Base-by-base conservation (phyloP, 2,888 invertebrate species). In the Galeruca laticollis region DNA sequence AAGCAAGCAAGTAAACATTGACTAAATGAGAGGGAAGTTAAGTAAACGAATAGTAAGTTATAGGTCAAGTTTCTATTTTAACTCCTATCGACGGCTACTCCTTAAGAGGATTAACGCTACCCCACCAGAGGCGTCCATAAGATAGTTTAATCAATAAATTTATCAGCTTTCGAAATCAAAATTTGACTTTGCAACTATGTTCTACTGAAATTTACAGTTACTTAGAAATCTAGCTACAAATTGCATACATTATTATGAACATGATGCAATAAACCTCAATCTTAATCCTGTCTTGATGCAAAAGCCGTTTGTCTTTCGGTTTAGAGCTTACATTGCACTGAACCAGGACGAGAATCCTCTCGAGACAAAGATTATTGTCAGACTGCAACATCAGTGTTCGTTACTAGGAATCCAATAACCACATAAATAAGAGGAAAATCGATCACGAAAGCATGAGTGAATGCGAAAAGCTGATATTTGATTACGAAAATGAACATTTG, bases 291-390 rank as follows among this genome's bases (percentile, higher is more conserved):
- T 26, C 31, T 54, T 15, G 15, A 54, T 54, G 54, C 54, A 54
- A 54, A 18, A 47, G 13, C 31, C 54, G 21, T 54, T 54, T 54
- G 54, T 54, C 54, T 54, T 54, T 54, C 13, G 54, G 31, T 54
- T 54, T 54, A 54, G 9, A 54, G 54, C 31, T 54, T 54, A 54
- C 31, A 31, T 54, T 54, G 26, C 54, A 54, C 21, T n/a, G 21
- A 52, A 52, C 54, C 54, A 31, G 31, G 21, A 26, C n/a, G 54
- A 47, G 43, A 31, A 60, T 60, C 20, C 60, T 47, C 60, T 47
- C 47, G 60, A 60, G 60, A 60, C 21, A 49, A 47, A 31, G 60
- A 43, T 40, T 43, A 43, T 10, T 60, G 60, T 60, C 43, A n/a
- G 60, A 60, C 18, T 60, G 47, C 47, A 60, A 31, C 60, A 37